phyloP scores from a whole-genome alignment of 2,113 vertebrate genomes.

The Heterochromis multidens region DNA sequence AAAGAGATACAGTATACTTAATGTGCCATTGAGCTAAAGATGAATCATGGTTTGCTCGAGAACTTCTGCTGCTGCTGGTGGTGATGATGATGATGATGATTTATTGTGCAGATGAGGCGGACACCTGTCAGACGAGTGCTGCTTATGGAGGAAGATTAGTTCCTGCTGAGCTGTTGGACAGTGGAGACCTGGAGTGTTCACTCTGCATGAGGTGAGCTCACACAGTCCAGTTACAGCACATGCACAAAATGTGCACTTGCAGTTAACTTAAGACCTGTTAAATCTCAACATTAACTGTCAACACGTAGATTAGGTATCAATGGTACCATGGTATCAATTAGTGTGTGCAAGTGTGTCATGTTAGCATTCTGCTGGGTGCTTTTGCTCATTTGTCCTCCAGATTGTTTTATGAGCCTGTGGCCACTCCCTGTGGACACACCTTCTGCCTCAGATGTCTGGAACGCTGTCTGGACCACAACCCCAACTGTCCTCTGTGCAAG shows the following conservation, averaged over 20 bases:
- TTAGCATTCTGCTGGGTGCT: neutral
- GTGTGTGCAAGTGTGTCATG: neutral
- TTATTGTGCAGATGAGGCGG: constrained; percentile 65
- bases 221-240: neutral
- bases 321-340: no score
- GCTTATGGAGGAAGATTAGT: constrained; percentile 49
- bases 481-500: constrained; percentile 90
- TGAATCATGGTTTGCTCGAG: neutral
- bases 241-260: neutral
- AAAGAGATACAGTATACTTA: neutral
- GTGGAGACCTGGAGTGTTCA: constrained; percentile 88
- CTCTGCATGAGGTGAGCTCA: constrained; percentile 90
- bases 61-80: neutral
- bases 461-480: constrained; percentile 89
- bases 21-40: neutral
- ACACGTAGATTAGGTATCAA: no score
- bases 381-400: constrained; percentile 60
- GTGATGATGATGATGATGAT: neutral
- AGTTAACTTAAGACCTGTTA: neutral
- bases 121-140: constrained; percentile 12
- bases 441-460: constrained; percentile 96
- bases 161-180: constrained; percentile 79
- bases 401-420: constrained; percentile 91
- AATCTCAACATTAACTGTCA: neutral
- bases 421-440: constrained; percentile 90